These are phyloP conservation scores for Amblyraja radiata DNA, from an alignment of 2,797 vertebrate genomes.

Conservation along the genomic window DNA sequence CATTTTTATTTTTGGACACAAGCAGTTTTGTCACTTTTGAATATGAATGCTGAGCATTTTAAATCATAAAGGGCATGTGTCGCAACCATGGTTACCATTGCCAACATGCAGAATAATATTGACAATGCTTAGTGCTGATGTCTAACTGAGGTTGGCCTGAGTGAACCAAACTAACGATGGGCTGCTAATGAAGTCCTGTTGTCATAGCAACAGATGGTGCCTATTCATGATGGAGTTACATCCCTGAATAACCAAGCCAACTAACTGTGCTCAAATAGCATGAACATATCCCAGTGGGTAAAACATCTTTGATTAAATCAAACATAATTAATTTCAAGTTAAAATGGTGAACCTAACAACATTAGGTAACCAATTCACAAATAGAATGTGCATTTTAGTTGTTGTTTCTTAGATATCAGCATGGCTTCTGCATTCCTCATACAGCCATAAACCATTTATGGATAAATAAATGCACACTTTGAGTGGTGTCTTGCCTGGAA, in stretches of 20 bases:
- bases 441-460: constrained; percentile 36
- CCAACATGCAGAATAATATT: constrained; percentile 56
- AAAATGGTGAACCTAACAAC: background rate
- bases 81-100: constrained; percentile 59
- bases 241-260: background rate
- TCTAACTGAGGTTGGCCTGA: constrained; percentile 48
- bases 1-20: background rate
- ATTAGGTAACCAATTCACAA: background rate
- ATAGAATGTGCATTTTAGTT: background rate
- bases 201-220: constrained; percentile 63
- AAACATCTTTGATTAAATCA: background rate
- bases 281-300: background rate
- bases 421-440: constrained; percentile 37
- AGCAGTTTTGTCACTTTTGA: background rate
- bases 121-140: constrained; percentile 47
- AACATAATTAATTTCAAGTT: background rate
- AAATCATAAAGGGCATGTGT: constrained; percentile 52
- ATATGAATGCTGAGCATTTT: constrained; percentile 41
- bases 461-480: constrained; percentile 35
- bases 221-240: constrained; percentile 36
- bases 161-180: constrained; percentile 39
- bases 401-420: background rate
- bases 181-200: constrained; percentile 54
- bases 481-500: constrained; percentile 42
- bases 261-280: background rate